A percentile compares a stretch with the other conserved stretches of the same genome.
Conservation (phyloP, 2,888 invertebrate genomes). For the Clitarchus hookeri region DNA sequence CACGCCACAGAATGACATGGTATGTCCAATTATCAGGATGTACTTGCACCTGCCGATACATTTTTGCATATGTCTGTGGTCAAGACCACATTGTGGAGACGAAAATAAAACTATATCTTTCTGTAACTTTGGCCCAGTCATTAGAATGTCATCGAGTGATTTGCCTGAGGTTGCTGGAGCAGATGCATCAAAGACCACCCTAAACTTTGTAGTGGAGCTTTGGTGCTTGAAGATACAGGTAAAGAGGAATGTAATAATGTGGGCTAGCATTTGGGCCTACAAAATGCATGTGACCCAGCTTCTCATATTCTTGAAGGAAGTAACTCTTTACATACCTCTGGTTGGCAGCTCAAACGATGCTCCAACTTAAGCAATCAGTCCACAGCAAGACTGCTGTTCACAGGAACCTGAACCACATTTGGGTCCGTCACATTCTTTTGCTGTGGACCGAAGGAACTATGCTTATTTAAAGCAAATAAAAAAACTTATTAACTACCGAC, state of each 20-base stretch:
- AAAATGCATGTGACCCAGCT: background rate
- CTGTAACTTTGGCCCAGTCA: background rate
- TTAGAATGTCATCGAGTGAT: background rate
- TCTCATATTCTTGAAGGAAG: background rate
- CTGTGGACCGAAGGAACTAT: too few species aligned
- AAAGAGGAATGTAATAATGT: background rate
- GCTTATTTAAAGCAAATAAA: too few species aligned
- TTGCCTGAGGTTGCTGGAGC: background rate
- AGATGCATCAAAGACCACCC: slow-evolving; percentile 1
- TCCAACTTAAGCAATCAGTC: background rate
- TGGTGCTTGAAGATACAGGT: background rate
- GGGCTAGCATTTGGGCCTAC: background rate
- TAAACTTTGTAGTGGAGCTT: background rate
- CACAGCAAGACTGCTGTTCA: background rate
- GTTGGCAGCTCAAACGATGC: background rate
- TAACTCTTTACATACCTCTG: background rate
- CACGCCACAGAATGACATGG: slow-evolving; percentile 15
- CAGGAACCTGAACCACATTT: too few species aligned
- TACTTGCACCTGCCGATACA: background rate
- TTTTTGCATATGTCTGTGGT: slow-evolving; percentile 15
- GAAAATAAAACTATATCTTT: background rate
- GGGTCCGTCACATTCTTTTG: too few species aligned
- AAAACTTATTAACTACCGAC: too few species aligned
- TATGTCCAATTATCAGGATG: background rate
- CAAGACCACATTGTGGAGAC: background rate